These are phyloP conservation scores for Calcarius ornatus DNA, from an alignment of 2,113 vertebrate species.

Conservation along the genomic window DNA sequence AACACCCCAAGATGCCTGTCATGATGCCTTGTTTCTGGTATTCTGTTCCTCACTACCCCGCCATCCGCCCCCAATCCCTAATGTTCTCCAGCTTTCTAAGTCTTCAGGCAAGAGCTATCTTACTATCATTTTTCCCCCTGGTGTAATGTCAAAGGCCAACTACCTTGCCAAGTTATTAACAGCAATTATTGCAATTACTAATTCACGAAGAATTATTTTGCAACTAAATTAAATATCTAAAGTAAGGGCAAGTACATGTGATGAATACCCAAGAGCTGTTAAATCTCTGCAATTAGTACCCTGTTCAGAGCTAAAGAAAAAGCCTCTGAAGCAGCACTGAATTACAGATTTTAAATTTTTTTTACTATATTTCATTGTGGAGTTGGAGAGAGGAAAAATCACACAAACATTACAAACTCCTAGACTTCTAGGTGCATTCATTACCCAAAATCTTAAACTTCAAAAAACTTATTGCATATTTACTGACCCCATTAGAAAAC, in stretches of 20 bases:
- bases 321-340: neutral
- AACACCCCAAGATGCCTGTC: neutral
- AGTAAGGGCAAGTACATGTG: neutral
- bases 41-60: neutral
- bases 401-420: neutral
- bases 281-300: constrained; percentile 11
- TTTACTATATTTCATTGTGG: neutral
- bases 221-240: constrained; percentile 13
- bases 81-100: neutral
- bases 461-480: neutral
- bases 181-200: neutral
- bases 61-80: accelerated
- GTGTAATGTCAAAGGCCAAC: neutral
- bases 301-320: constrained; percentile 17
- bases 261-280: constrained; percentile 18
- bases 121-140: neutral
- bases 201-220: neutral
- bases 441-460: neutral
- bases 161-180: neutral
- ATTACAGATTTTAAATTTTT: neutral
- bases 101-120: neutral
- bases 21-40: neutral
- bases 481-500: neutral
- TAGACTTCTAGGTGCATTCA: neutral
- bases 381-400: neutral